Evolutionary conservation across 92 coral and sea anemone genomes (phyloP).

Genomic region (Parazoanthus darwini): DNA sequence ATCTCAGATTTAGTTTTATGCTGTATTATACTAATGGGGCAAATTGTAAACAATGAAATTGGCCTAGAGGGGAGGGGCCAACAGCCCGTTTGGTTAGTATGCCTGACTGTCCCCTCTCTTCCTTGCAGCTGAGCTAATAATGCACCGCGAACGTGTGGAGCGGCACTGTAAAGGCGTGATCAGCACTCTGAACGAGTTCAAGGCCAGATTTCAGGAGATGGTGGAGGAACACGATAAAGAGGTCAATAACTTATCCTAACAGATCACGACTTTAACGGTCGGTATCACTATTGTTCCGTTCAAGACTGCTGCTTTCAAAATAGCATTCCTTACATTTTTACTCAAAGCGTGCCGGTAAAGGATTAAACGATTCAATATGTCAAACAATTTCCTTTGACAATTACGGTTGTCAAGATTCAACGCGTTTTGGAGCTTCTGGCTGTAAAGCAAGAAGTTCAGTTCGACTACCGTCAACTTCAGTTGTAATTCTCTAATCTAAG

Average conservation of each 20-base stretch:
- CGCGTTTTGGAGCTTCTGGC: no score
- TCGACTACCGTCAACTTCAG: not conserved
- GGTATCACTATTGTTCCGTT: not conserved
- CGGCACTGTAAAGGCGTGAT: constrained; percentile 93
- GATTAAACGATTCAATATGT: no score
- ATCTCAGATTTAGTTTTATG: no score
- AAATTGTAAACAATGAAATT: no score
- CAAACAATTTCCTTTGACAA: no score
- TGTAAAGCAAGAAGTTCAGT: no score
- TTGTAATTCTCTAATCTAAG: not conserved
- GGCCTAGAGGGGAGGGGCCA: no score
- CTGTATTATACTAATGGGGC: no score
- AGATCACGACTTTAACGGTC: not conserved
- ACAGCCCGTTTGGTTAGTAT: no score
- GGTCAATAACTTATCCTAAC: constrained; percentile 52
- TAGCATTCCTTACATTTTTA: no score
- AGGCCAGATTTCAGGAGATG: constrained; percentile 91
- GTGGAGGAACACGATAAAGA: constrained; percentile 96
- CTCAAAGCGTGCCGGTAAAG: no score
- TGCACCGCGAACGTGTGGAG: constrained; percentile 97
- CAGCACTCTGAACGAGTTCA: constrained; percentile 83
- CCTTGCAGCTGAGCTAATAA: constrained; percentile 82
- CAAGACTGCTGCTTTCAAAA: not conserved
- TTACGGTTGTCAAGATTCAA: no score
- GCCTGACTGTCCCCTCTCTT: not conserved